Conservation (phyloP, 2,888 invertebrate genomes). For the Melikaiella ostensackeni region DNA sequence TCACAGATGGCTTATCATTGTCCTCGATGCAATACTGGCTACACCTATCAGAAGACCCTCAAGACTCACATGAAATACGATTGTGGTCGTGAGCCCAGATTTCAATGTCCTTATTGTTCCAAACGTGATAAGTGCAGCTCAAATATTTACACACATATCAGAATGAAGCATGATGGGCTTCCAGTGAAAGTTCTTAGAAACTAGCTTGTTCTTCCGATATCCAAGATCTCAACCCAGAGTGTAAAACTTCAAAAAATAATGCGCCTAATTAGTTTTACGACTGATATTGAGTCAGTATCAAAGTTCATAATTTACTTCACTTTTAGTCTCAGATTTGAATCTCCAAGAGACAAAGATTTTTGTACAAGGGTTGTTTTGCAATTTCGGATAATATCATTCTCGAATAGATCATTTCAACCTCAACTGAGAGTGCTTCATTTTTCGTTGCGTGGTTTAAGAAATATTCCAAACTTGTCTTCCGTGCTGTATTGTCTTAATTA, state of each 20-base stretch:
- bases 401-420: too few species aligned
- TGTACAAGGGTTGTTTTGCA: background rate
- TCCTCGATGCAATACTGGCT: constrained; percentile 75
- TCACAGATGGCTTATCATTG: constrained; percentile 73
- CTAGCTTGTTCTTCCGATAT: constrained; percentile 45
- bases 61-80: constrained; percentile 78
- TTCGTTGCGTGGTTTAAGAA: too few species aligned
- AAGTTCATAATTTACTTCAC: background rate
- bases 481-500: background rate
- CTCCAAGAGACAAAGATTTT: background rate
- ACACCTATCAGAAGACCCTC: constrained; percentile 76
- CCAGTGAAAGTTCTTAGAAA: constrained; percentile 71
- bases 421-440: too few species aligned
- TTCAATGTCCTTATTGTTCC: constrained; percentile 77
- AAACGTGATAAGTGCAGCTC: constrained; percentile 80
- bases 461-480: background rate
- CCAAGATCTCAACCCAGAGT: background rate
- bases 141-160: constrained; percentile 73
- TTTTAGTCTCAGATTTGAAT: background rate
- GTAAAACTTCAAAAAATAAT: background rate
- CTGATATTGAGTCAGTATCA: background rate
- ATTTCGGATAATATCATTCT: too few species aligned
- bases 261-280: background rate
- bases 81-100: constrained; percentile 77
- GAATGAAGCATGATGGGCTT: constrained; percentile 70